Percentiles rank a stretch among this genome's conserved stretches.
These are phyloP conservation scores for Archips crataeganus DNA, from an alignment of 2,888 invertebrate genomes.

Conservation along the genomic window DNA sequence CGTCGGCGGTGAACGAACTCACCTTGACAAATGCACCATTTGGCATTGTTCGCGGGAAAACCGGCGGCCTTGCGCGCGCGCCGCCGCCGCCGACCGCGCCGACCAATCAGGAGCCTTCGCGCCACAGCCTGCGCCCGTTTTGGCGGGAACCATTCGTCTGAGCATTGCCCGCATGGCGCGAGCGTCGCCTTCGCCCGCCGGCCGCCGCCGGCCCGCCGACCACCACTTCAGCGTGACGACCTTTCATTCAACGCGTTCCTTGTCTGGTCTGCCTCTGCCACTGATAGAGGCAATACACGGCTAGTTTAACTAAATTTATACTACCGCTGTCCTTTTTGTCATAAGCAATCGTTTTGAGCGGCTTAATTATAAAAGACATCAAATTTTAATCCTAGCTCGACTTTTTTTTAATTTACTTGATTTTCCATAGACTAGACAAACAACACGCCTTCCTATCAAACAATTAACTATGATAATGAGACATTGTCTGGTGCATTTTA, in stretches of 20 bases:
- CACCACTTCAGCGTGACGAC: slow-evolving; percentile 57
- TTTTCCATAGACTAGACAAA: not conserved
- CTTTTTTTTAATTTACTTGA: not conserved
- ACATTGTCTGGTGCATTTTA: slow-evolving; percentile 54
- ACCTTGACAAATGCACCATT: slow-evolving; percentile 87
- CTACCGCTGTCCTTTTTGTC: not conserved
- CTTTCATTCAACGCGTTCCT: slow-evolving; percentile 48
- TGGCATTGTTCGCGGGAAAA: slow-evolving; percentile 86
- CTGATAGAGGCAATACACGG: slow-evolving; percentile 26
- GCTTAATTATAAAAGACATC: not conserved
- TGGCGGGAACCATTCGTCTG: slow-evolving; percentile 70
- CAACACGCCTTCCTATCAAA: slow-evolving; percentile 54
- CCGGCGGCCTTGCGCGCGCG: slow-evolving; percentile 84
- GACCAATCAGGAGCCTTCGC: slow-evolving; percentile 81
- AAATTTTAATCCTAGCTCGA: not conserved
- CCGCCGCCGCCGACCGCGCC: slow-evolving; percentile 64
- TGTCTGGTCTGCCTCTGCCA: slow-evolving; percentile 15
- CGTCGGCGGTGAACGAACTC: slow-evolving; percentile 85
- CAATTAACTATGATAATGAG: slow-evolving; percentile 54
- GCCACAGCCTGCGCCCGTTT: slow-evolving; percentile 83
- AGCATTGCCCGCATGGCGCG: slow-evolving; percentile 61
- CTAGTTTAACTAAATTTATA: not conserved
- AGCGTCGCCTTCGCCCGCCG: slow-evolving; percentile 51
- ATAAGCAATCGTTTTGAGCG: not conserved
- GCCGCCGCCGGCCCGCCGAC: slow-evolving; percentile 45